Base-by-base conservation (phyloP, 1,140 invertebrate species). In the Polypedilum pembai region DNA sequence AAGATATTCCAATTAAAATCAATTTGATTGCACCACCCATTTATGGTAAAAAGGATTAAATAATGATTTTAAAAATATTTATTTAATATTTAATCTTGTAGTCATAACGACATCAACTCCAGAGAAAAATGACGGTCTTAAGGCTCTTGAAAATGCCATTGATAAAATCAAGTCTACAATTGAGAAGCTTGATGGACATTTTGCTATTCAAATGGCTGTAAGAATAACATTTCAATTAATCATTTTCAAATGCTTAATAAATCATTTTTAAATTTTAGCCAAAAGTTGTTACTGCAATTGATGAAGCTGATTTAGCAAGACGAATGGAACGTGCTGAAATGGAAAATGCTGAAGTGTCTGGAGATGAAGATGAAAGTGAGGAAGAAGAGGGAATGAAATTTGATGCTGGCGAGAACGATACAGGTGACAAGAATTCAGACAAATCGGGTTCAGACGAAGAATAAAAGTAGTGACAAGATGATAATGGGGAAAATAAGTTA, bases 101-200 rank as follows among this genome's bases (percentile, higher is more conserved):
- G 96, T 99, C 73, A 96, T 99, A 88, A 99, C 97, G 10, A 98
- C 97, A 65, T 94, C 95, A 40, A 99, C 97, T 3, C 92, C 98
- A 56, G 98, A 99, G 82, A 94, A 96, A 82, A 87, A 90, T 75
- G 95, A 98, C 79, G 97, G 97, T 7, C 84, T 99, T 56, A 92
- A 91, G 83, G 89, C 92, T 12, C 83, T 99, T 41, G 91, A 95
- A 79, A 88, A 92, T 79, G 95, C 96, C 17, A 93, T 98, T 75
- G 90, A 93, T 76, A 89, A 90, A 77, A 96, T 99, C 74, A 88
- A 94, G 80, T 85, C 88, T 75, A 92, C 89, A 77, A 99, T 99
- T 75, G 88, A 86, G 75, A 86, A 89, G 45, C 86, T 89, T 10
- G 94, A 94, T 73, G 98, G 98, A 76, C 93, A 94, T 73, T 99